Base-by-base conservation (phyloP, 2,113 vertebrate species). In the Trogon melanurus region DNA sequence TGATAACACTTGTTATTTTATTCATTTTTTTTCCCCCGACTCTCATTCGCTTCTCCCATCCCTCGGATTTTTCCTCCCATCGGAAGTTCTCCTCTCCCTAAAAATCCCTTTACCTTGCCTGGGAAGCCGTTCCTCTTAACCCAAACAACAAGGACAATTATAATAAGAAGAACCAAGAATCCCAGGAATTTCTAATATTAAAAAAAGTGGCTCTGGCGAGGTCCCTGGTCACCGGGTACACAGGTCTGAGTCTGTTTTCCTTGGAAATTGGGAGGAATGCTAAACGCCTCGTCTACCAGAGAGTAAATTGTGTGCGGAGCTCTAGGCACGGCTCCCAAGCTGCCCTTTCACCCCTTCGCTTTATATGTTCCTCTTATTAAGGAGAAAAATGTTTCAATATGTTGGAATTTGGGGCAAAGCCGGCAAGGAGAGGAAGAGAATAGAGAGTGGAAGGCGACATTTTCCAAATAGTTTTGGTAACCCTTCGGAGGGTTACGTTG, bases 351-450 rank as follows among this genome's bases (percentile, higher is more conserved):
- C 99, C 99, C 96, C 98, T 74, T 96, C 98, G 98, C 98, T 98
- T 98, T 99, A 98, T 98, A 97, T 98, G 98, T 98, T 98, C 98
- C 98, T 99, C 98, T 99, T 99, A 99, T 99, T 99, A 99, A 99
- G 99, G 98, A 98, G 98, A 98, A 99, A 99, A 99, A 99, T 99
- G 99, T 98, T 99, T 99, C 99, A 99, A 99, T 99, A 99, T 99
- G 99, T 99, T 97, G 95, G 97, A 95, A 97, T 97, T 88, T 86
- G 96, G 97, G 97, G 97, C 84, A 94, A 98, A 97, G 96, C 95
- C 70, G 70, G 75, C 86, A 96, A 96, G 96, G 97, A 92, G 76
- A 96, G 96, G 95, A 97, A 96, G 82, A 78, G 94, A 90, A 95
- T 85, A 72, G 96, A 97, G 96, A 96, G 94, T 91, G 91, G 85